Conservation (phyloP, 2,797 vertebrate species). For the Melanotaenia nigrans region DNA sequence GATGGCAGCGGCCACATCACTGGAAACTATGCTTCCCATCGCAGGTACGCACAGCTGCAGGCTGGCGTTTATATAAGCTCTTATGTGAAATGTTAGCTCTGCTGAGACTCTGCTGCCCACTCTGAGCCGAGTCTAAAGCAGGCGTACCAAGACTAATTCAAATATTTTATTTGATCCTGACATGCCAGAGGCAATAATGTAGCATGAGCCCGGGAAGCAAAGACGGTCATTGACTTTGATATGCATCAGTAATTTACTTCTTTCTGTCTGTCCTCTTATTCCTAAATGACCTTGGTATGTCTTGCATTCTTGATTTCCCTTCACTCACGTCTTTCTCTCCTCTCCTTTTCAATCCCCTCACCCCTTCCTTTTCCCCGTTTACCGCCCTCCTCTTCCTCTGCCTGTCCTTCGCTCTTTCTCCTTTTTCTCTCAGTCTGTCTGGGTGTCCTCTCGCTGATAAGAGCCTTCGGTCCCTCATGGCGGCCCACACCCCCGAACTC, state of each 20-base stretch:
- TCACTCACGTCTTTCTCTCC: conserved; percentile 63
- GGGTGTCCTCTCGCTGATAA: conserved; percentile 99
- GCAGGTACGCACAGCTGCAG: conserved; percentile 84
- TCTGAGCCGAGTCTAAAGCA: conserved; percentile 20
- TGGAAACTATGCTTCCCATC: conserved; percentile 98
- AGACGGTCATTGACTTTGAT: conserved; percentile 66
- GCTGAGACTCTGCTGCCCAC: conserved; percentile 26
- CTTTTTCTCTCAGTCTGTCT: conserved; percentile 90
- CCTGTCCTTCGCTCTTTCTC: conserved; percentile 40
- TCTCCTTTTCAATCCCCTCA: conserved; percentile 49
- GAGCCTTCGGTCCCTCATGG: conserved; percentile 99
- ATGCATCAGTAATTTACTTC: conserved; percentile 74
- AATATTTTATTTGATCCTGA: conserved; percentile 63
- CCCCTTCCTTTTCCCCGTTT: conserved; percentile 22
- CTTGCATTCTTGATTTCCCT: conserved; percentile 76
- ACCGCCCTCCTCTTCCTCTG: conserved; percentile 29
- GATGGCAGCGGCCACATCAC: conserved; percentile 99
- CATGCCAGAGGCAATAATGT: conserved; percentile 59
- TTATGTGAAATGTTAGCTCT: conserved; percentile 27
- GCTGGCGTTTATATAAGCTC: conserved; percentile 15
- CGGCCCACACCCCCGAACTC: conserved; percentile 99
- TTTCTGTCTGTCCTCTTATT: conserved; percentile 69
- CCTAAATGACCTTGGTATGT: conserved; percentile 76
- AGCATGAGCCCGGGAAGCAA: conserved; percentile 49
- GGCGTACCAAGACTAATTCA: conserved; percentile 47